These are phyloP conservation scores for Arvicanthis niloticus DNA, from an alignment of 2,113 vertebrate genomes.

Conservation along the genomic window DNA sequence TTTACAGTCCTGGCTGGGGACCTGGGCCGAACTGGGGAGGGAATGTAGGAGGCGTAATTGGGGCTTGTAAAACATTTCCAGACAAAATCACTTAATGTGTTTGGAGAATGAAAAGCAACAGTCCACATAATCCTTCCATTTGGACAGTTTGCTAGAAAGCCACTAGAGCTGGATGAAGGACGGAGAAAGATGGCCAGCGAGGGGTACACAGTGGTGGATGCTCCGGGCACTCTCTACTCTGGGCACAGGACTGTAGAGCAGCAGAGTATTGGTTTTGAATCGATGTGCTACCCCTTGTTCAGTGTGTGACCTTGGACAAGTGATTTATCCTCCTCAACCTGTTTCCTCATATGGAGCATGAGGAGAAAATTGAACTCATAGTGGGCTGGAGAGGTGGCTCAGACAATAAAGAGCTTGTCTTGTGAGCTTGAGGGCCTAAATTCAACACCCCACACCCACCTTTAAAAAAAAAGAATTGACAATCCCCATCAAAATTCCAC, in stretches of 20 bases:
- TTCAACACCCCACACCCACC: neutral
- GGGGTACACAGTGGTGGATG: fast-evolving
- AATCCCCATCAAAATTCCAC: no score
- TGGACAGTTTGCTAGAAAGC: slow-evolving; percentile 47
- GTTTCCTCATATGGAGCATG: neutral
- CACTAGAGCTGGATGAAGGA: neutral
- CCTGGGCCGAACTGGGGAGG: slow-evolving; percentile 20
- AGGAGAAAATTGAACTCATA: neutral
- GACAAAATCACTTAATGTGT: slow-evolving; percentile 78
- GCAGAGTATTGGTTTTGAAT: neutral
- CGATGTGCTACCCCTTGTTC: fast-evolving
- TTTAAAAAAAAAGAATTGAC: neutral
- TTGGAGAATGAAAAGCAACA: slow-evolving; percentile 77
- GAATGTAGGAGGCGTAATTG: slow-evolving; percentile 76
- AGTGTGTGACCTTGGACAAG: neutral
- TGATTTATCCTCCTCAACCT: neutral
- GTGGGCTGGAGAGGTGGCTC: neutral
- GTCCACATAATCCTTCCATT: slow-evolving; percentile 72
- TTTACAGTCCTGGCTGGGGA: slow-evolving; percentile 78
- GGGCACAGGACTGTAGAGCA: fast-evolving
- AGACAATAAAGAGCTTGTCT: neutral
- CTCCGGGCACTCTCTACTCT: neutral
- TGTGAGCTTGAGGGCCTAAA: neutral
- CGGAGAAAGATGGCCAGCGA: neutral
- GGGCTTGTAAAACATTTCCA: slow-evolving; percentile 81